Evolutionary conservation across 2,888 invertebrate genomes (phyloP), one percentile per base, ranked within the genome.

Genomic region (Tachina grossa): DNA sequence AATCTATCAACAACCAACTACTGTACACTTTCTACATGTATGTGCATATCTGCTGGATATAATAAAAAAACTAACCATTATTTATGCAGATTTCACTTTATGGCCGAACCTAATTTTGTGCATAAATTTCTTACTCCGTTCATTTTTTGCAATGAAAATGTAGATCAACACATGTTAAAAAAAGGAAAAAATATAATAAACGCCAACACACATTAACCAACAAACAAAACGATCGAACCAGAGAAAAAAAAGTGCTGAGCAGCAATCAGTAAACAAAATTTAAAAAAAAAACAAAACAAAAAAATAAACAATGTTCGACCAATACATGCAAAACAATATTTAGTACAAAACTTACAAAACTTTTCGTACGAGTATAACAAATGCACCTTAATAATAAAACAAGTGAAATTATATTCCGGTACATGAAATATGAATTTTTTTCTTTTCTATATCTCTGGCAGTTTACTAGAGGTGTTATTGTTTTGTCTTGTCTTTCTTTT

Each of bases 51-150:
- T 53, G 53, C 16, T 68, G 53, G n/a, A 13, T 47, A 39, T 61
- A 68, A 51, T 68, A 53, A 68, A 68, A 81, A 79, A 69, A 83
- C 31, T 6, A 75, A 79, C 65, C 76, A 85, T 85, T 80, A 85
- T 85, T 85, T 85, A 85, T 85, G 76, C 79, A 77, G 83, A 85
- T 85, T 85, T 85, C 85, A 85, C 83, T 85, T 83, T 83, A 85
- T 76, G 79, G 63, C 68, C 85, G 22, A 85, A 83, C 66, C 79
- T 68, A 85, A 79, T 79, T 79, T 76, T 72, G 31, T 57, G 63
- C 57, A 63, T 31, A 14, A 82, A 71, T 79, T 74, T 22, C 13
- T 39, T 22, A 8, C 51, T 72, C 19, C 22, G 4, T 71, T 68
- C 49, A 41, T 11, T 78, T n/a, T 66, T 49, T 59, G 1, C 13